A percentile compares a stretch with the other conserved stretches of the same genome.
Evolutionary conservation across 1,140 invertebrate genomes (phyloP).

Genomic region (Phortica variegata): DNA sequence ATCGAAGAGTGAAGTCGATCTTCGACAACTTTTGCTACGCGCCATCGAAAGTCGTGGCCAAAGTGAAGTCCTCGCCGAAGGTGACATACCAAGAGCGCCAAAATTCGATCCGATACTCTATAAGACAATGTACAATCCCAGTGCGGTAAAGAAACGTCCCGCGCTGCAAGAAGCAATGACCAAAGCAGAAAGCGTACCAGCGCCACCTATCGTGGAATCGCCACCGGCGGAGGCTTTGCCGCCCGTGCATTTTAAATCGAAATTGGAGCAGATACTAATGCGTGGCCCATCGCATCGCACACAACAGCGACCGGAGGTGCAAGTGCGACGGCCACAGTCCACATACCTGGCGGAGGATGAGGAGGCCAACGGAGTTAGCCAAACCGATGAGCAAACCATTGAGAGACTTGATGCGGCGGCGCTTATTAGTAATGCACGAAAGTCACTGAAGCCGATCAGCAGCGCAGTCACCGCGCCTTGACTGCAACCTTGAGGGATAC

Average conservation of each 20-base stretch:
- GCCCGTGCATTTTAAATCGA: constrained; percentile 46
- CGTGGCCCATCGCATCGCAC: constrained; percentile 48
- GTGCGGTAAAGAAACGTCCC: neutral
- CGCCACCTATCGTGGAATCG: neutral
- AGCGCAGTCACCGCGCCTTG: no score
- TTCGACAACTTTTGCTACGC: constrained; percentile 38
- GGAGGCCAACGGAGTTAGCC: constrained; percentile 24
- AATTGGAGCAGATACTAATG: constrained; percentile 51
- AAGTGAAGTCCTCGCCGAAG: neutral
- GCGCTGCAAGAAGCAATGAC: neutral
- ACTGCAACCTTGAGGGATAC: no score
- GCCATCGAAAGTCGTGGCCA: constrained; percentile 28
- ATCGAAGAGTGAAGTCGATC: constrained; percentile 52
- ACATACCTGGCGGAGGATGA: constrained; percentile 22
- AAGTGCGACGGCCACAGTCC: constrained; percentile 35
- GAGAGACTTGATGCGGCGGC: constrained; percentile 4
- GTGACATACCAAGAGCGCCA: constrained; percentile 42
- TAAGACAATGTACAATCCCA: constrained; percentile 44
- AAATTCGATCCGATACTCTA: constrained; percentile 55
- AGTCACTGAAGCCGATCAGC: no score
- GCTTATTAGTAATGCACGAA: constrained; percentile 11
- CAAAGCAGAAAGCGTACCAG: constrained; percentile 4
- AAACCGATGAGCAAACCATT: constrained; percentile 23
- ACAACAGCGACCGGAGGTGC: constrained; percentile 36
- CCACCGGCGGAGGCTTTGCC: constrained; percentile 8